Percentiles rank a stretch among this genome's conserved stretches.
Conservation (phyloP, 2,113 vertebrate genomes). For the Malurus alboscapulatus region DNA sequence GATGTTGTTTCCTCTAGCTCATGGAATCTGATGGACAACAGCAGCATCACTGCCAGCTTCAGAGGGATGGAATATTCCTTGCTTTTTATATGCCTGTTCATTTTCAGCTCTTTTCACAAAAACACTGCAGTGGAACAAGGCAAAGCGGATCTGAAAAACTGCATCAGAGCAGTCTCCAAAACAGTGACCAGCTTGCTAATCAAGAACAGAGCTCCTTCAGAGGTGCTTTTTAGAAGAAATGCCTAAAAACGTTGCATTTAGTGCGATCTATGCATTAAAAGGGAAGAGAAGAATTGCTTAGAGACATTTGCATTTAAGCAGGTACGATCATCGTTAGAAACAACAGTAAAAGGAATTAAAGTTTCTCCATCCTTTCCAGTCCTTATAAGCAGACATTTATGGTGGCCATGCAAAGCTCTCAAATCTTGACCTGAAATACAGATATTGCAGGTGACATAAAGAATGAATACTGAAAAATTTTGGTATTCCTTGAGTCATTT, state of each 20-base stretch:
- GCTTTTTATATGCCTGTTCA: not conserved
- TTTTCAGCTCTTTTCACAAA: not conserved
- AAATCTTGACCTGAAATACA: not conserved
- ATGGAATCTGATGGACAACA: accelerated
- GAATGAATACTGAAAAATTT: not conserved
- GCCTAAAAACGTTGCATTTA: not conserved
- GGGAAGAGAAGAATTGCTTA: not conserved
- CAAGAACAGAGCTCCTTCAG: not conserved
- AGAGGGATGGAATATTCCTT: not conserved
- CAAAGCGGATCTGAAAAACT: not conserved
- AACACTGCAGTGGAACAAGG: not conserved
- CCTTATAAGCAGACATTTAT: not conserved
- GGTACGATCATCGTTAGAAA: not conserved
- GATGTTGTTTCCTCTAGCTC: not conserved
- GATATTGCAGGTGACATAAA: not conserved
- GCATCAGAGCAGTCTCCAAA: not conserved
- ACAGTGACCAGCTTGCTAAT: not conserved
- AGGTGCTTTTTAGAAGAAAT: not conserved
- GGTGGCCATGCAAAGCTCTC: not conserved
- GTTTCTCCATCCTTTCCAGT: not conserved
- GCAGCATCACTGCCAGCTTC: not conserved
- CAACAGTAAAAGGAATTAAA: not conserved
- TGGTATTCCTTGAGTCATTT: not conserved
- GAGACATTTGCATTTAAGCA: not conserved
- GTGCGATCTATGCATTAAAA: not conserved